phyloP scores from a whole-genome alignment of 2,797 vertebrate genomes.

The Cryptoblepharus egeriae region DNA sequence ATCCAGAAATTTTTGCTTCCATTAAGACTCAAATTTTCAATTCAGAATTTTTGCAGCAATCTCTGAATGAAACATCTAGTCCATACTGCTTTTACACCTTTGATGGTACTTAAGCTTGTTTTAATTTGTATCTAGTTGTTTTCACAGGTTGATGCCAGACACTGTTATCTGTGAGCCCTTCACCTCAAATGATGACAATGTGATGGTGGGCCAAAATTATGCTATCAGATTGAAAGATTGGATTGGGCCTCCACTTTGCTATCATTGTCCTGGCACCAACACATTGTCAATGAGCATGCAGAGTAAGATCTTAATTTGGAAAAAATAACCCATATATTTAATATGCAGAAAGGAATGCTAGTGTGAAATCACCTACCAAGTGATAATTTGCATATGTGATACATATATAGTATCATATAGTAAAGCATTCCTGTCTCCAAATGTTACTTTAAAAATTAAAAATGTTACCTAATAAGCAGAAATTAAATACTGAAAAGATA shows the following conservation, averaged over 20 bases:
- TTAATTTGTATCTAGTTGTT: neutral
- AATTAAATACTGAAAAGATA: no score
- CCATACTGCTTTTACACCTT: neutral
- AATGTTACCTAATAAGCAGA: no score
- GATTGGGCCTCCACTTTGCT: no score
- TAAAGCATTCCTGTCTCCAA: no score
- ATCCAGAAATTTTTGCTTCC: neutral
- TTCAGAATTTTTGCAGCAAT: neutral
- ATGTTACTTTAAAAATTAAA: no score
- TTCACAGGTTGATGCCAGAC: neutral
- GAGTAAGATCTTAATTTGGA: neutral
- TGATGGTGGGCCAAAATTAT: no score
- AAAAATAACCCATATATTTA: neutral
- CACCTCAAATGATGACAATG: no score
- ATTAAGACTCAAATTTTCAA: constrained; percentile 5
- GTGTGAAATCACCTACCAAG: neutral
- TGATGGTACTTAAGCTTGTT: neutral
- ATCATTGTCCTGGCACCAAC: no score
- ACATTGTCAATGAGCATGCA: neutral
- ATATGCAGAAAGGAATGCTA: neutral
- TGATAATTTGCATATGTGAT: neutral
- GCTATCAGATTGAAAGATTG: no score
- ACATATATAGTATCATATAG: no score
- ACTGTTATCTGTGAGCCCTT: no score
- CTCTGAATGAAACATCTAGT: constrained; percentile 1